Evolutionary conservation across 1,140 invertebrate species (phyloP).

Genomic region (Mycetomoellerius zeteki): DNA sequence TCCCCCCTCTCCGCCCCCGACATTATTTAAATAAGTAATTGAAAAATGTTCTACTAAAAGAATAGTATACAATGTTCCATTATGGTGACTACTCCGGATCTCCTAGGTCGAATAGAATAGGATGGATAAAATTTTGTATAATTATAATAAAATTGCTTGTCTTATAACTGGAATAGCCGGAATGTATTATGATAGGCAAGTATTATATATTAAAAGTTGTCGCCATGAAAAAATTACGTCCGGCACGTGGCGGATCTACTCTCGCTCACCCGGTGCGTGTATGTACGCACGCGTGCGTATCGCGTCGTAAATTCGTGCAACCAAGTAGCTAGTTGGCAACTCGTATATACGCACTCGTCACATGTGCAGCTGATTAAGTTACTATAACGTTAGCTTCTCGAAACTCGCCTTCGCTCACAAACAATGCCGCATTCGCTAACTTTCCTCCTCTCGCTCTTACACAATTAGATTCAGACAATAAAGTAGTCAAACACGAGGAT

Average conservation of each 20-base stretch:
- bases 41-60: too few species aligned
- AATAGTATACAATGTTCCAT: too few species aligned
- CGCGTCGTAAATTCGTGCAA: slow-evolving; percentile 38
- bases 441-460: not conserved
- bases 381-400: not conserved
- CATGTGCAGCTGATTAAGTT: slow-evolving; percentile 48
- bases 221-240: slow-evolving; percentile 33
- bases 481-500: slow-evolving; percentile 24
- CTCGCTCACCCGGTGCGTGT: not conserved
- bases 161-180: not conserved
- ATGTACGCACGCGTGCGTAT: slow-evolving; percentile 22
- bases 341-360: slow-evolving; percentile 6
- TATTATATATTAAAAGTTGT: slow-evolving; percentile 57
- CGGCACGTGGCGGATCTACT: slow-evolving; percentile 41
- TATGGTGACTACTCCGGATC: too few species aligned
- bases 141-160: too few species aligned
- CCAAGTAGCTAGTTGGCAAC: not conserved
- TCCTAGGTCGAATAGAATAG: too few species aligned
- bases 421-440: slow-evolving; percentile 37
- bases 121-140: too few species aligned
- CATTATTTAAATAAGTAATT: too few species aligned
- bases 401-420: slow-evolving; percentile 22
- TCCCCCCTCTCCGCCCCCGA: too few species aligned
- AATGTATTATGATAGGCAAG: not conserved
- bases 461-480: too few species aligned